Evolutionary conservation across 2,113 vertebrate species (phyloP), one percentile per base, ranked within the genome.

Genomic region (Tachysurus vachellii): DNA sequence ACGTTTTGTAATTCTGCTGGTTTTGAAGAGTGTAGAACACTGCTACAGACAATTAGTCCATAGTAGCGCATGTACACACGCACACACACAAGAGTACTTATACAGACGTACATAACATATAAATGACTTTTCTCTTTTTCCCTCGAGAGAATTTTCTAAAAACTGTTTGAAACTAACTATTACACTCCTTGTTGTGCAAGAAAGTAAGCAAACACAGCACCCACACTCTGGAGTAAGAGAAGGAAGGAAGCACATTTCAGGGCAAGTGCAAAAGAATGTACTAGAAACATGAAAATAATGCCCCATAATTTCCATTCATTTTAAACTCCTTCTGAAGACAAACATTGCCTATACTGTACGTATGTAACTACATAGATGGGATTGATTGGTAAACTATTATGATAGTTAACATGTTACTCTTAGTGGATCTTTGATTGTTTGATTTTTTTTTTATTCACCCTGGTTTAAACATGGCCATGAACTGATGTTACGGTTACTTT

Each of bases 61-160:
- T 54, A 50, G 44, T 75, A 59, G 31, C 36, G 1, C 36, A 36
- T 0, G 6, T 73, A 16, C 59, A 89, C 89, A 64, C 80, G 89
- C 47, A 83, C 71, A 88, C 54, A 77, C 42, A 82, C 54, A 73
- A 61, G 5, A 57, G 47, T 44, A 79, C 44, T 19, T 64, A 61
- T 28, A 50, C 47, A 50, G 47, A 50, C 47, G 8, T 7, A 50
- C 47, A 50, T 50, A 50, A 50, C 47, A 50, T 50, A 50, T 7
- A 50, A 73, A 44, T 14, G 50, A 80, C 59, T 91, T 93, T 88
- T 88, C 66, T 80, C 82, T 54, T 19, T 70, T 19, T 70, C 21
- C 91, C 14, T 84, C 19, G 54, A 53, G 8, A 47, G 11, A 77
- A 47, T 28, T 50, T 75, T 56, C 21, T 0, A 73, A 44, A 44